A percentile compares a stretch with the other conserved stretches of the same genome.
phyloP scores from a whole-genome alignment of 35 echinoderm and acorn worm genomes.

The Lytechinus pictus region DNA sequence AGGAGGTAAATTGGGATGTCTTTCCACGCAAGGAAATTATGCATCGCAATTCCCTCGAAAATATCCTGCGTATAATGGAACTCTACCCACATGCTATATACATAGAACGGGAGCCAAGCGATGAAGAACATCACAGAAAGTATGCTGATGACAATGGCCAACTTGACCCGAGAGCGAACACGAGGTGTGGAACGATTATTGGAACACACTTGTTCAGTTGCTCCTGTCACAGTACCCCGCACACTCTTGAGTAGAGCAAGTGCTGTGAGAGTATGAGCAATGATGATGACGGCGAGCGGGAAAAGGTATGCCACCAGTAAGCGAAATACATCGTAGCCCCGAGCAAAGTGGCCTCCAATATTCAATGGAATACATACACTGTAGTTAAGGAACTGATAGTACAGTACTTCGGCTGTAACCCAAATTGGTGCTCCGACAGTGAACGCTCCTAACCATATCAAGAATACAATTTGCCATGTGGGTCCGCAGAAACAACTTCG shows the following conservation, averaged over 20 bases:
- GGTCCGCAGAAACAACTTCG: not conserved
- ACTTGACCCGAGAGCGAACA: conserved; percentile 19
- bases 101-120: conserved; percentile 30
- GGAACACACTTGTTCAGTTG: not conserved
- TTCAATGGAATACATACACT: conserved; percentile 22
- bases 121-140: conserved; percentile 23
- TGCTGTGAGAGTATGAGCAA: conserved; percentile 21
- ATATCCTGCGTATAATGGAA: not conserved
- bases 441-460: conserved; percentile 14
- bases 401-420: not conserved
- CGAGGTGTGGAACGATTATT: not conserved
- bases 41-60: not conserved
- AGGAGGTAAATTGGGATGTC: not conserved
- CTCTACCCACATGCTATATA: not conserved
- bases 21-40: not conserved
- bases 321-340: conserved; percentile 16
- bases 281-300: conserved; percentile 8
- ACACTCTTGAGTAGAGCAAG: conserved; percentile 7
- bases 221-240: not conserved
- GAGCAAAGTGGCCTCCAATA: not conserved
- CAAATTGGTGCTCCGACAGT: not conserved
- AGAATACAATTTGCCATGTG: conserved; percentile 7
- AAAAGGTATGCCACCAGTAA: not conserved
- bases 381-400: not conserved
- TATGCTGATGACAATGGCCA: conserved; percentile 36